phyloP scores from a whole-genome alignment of 2,888 invertebrate species.

The Cyclophora punctaria region DNA sequence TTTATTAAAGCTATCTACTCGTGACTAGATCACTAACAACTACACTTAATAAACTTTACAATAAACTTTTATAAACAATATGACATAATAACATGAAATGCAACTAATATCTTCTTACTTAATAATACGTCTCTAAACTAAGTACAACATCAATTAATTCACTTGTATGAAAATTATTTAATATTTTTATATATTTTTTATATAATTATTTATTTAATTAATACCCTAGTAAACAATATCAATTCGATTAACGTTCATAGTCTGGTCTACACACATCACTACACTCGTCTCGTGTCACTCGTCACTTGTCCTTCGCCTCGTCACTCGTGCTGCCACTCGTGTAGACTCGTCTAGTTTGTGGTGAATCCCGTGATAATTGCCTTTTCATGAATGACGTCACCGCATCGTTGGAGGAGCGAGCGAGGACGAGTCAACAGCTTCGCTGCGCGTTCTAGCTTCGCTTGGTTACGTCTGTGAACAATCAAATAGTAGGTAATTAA shows the following conservation, averaged over 20 bases:
- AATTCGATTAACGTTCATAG: too few species aligned
- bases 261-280: too few species aligned
- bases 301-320: too few species aligned
- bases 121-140: constrained; percentile 1
- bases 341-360: too few species aligned
- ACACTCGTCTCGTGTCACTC: too few species aligned
- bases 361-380: constrained; percentile 40
- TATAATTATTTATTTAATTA: too few species aligned
- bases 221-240: too few species aligned
- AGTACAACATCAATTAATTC: too few species aligned
- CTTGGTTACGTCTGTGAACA: constrained; percentile 80
- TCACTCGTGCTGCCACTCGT: too few species aligned
- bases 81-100: constrained; percentile 20
- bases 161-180: too few species aligned
- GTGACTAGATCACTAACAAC: constrained; percentile 20
- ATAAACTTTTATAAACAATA: neutral
- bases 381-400: constrained; percentile 33
- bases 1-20: constrained; percentile 1
- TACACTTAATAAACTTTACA: neutral
- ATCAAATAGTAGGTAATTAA: too few species aligned
- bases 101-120: constrained; percentile 7
- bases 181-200: too few species aligned
- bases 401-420: constrained; percentile 28
- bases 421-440: constrained; percentile 49
- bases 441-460: constrained; percentile 80